Percentiles rank a stretch among this genome's conserved stretches.
Conservation (phyloP, 2,797 vertebrate genomes). For the Parauchenoglanis punctatus region DNA sequence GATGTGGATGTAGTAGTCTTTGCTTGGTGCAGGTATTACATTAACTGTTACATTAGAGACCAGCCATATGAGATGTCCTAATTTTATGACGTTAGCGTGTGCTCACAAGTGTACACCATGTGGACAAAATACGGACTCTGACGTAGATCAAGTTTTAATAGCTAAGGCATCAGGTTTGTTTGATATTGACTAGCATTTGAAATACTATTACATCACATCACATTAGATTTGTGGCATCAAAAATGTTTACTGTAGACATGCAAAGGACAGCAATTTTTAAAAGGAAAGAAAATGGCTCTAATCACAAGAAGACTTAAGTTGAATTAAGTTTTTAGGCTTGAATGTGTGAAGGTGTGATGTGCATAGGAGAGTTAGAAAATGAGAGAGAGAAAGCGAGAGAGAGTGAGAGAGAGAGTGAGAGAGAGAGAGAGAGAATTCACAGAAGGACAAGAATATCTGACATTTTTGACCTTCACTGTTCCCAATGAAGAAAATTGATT, state of each 20-base stretch:
- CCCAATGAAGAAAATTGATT: background rate
- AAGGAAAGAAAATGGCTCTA: background rate
- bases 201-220: background rate
- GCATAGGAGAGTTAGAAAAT: background rate
- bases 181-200: constrained; percentile 1
- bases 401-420: background rate
- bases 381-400: background rate
- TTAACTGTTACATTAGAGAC: constrained; percentile 27
- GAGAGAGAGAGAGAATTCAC: background rate
- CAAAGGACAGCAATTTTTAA: background rate
- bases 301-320: too few species aligned
- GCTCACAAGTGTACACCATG: constrained; percentile 16
- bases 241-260: background rate
- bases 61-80: constrained; percentile 39
- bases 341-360: too few species aligned
- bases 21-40: constrained; percentile 31
- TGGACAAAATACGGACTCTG: constrained; percentile 34
- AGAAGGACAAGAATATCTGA: background rate
- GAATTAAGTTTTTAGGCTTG: too few species aligned
- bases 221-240: background rate
- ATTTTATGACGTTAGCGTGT: constrained; percentile 33
- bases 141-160: constrained; percentile 45
- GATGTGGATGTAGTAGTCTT: constrained; percentile 23
- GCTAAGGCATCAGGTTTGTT: constrained; percentile 24
- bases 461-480: constrained; percentile 4